These are phyloP conservation scores for Hoplostethus atlanticus DNA, from an alignment of 2,797 vertebrate genomes.

Conservation along the genomic window DNA sequence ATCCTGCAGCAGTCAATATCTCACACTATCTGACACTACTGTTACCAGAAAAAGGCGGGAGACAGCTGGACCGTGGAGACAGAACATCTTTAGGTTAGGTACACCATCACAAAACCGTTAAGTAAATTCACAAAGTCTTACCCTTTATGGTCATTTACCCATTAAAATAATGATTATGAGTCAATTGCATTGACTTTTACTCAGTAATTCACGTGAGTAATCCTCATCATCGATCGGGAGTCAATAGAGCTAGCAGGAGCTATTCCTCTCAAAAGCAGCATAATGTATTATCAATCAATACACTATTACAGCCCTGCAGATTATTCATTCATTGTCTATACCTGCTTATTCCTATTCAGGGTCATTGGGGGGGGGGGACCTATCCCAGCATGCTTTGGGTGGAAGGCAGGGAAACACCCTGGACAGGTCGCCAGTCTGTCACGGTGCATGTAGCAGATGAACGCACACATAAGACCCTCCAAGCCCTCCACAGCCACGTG, in stretches of 20 bases:
- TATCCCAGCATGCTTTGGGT: too few relatives aligned
- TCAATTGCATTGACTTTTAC: conserved; percentile 41
- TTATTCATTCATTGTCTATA: background rate
- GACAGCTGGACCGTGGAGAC: background rate
- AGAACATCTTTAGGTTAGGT: conserved; percentile 4
- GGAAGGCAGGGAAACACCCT: too few relatives aligned
- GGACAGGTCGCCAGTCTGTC: too few relatives aligned
- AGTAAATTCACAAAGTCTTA: background rate
- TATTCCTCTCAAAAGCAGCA: conserved; percentile 7
- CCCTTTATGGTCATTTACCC: conserved; percentile 25
- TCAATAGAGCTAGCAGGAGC: conserved; percentile 6
- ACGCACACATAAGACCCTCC: background rate
- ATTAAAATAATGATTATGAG: conserved; percentile 23
- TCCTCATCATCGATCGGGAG: conserved; percentile 27
- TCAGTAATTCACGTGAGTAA: conserved; percentile 22
- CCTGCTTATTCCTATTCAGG: too few relatives aligned
- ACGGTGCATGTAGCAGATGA: background rate
- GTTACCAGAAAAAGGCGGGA: background rate
- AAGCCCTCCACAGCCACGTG: background rate
- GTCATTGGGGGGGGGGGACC: too few relatives aligned
- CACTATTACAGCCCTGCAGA: conserved; percentile 7
- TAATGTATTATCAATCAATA: conserved; percentile 36
- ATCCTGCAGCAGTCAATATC: background rate
- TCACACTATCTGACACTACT: background rate
- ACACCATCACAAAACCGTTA: background rate